Base-by-base conservation (phyloP, 2,888 invertebrate genomes). In the Mythimna loreyi region DNA sequence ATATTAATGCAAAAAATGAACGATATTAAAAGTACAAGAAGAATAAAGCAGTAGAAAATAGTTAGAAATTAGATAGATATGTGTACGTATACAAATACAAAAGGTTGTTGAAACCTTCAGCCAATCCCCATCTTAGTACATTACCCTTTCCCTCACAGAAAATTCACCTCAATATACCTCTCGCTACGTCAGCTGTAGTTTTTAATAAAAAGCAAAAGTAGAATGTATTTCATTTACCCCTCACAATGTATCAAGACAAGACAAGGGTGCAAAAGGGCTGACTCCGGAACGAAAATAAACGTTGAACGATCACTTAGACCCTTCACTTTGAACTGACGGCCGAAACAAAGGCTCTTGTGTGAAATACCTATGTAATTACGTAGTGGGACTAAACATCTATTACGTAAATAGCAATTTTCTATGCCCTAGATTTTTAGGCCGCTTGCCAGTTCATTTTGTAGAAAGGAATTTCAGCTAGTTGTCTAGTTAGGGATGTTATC, bases 241-340 rank as follows among this genome's bases (percentile, higher is more conserved):
- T 91, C 90, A 90, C 93, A 87, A 93, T 93, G 92, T 92, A 93
- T 94, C 93, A 94, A 90, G 90, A 72, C 87, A 87, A 93, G 94
- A 94, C 93, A 91, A 92, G 94, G 94, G 94, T 93, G 90, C 86
- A 91, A 92, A 93, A 91, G 89, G 92, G 91, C 92, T 89, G 89
- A 90, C 90, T 88, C 84, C 85, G 88, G 90, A 92, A 92, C 92
- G 91, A 93, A 92, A 93, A 92, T 92, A 91, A 92, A 91, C 91
- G 91, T 90, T 92, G 92, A 93, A 91, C 90, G 92, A 92, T 93
- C 91, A 90, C 86, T 90, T 89, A 88, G 89, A 87, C 90, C 91
- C 88, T 88, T 89, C 88, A 87, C 82, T 86, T 84, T 84, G 86
- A 80, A 82, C 85, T 89, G 89, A 90, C 89, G 86, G 77, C 82